These are phyloP conservation scores for Pipra filicauda DNA, from an alignment of 2,113 vertebrate species.

Conservation along the genomic window DNA sequence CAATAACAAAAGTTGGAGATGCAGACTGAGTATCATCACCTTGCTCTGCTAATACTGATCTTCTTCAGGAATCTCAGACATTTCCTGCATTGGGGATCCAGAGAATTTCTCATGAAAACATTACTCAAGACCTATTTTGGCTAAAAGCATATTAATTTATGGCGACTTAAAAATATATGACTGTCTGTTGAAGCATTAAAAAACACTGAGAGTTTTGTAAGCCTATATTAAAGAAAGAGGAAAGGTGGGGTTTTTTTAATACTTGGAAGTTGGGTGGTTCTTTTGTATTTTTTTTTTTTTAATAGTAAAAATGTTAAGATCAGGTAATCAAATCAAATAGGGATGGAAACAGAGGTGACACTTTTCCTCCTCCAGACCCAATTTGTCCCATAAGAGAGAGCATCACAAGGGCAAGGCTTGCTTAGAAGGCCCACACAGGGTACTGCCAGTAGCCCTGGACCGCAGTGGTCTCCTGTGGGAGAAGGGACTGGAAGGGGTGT, in stretches of 20 bases:
- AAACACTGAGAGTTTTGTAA: background rate
- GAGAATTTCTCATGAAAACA: constrained; percentile 12
- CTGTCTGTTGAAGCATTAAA: background rate
- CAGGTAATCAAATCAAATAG: background rate
- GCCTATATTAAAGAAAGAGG: background rate
- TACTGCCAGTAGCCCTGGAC: background rate
- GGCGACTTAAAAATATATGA: background rate
- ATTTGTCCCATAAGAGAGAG: background rate
- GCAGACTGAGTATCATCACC: background rate
- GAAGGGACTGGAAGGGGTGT: background rate
- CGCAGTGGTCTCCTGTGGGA: fast-evolving
- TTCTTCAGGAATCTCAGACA: constrained; percentile 36
- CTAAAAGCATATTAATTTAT: constrained; percentile 22
- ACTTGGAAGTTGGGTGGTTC: background rate
- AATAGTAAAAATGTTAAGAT: background rate
- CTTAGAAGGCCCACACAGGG: background rate
- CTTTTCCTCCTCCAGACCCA: background rate
- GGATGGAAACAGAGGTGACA: background rate
- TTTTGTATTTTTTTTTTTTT: background rate
- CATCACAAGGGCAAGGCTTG: background rate
- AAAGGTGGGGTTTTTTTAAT: background rate
- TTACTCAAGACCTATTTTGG: constrained; percentile 16
- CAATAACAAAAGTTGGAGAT: background rate
- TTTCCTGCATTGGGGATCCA: constrained; percentile 30
- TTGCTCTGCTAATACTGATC: background rate